These are phyloP conservation scores for Limenitis camilla DNA, from an alignment of 2,888 invertebrate genomes.

Conservation along the genomic window DNA sequence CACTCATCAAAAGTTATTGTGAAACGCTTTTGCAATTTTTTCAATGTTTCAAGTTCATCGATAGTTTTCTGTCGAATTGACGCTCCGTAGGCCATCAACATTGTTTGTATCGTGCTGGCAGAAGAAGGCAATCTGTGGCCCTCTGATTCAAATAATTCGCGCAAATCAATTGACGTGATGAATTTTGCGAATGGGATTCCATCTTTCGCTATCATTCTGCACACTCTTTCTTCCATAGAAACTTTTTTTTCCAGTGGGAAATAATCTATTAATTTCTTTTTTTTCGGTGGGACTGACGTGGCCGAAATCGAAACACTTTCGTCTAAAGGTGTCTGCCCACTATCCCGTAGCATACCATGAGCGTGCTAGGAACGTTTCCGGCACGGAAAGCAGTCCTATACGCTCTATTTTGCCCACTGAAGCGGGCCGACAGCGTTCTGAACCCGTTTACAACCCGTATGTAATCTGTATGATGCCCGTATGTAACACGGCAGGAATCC, in stretches of 20 bases:
- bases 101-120: conserved; percentile 1
- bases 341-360: too few species aligned
- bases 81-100: too few species aligned
- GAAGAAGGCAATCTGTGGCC: background rate
- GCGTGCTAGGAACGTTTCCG: too few species aligned
- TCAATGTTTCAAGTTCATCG: background rate
- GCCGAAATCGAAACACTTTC: background rate
- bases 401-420: too few species aligned
- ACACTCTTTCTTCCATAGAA: conserved; percentile 1
- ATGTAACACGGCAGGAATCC: too few species aligned
- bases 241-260: background rate
- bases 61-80: background rate
- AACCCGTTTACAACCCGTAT: too few species aligned
- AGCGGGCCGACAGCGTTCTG: too few species aligned
- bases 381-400: too few species aligned
- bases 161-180: conserved; percentile 10
- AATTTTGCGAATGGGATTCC: conserved; percentile 11
- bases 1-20: conserved; percentile 4
- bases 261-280: conserved; percentile 1
- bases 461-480: too few species aligned
- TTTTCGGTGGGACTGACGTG: background rate
- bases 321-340: too few species aligned
- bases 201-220: conserved; percentile 4
- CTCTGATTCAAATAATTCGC: background rate
- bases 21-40: background rate